These are phyloP conservation scores for Centroberyx gerrardi DNA, from an alignment of 2,797 vertebrate genomes.

Conservation along the genomic window DNA sequence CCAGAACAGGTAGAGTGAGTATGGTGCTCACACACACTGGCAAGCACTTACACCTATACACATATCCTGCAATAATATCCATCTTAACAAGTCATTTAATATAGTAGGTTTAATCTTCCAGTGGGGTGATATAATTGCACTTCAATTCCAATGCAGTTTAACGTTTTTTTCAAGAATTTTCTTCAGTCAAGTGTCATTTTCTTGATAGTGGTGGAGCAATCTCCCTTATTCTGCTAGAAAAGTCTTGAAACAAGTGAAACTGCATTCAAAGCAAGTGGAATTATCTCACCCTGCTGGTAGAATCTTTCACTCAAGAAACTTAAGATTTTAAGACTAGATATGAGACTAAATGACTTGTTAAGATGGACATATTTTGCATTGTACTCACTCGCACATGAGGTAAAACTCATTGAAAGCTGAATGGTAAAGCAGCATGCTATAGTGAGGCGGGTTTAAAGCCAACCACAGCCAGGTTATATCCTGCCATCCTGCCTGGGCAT, in stretches of 20 bases:
- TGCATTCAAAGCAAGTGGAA: not conserved
- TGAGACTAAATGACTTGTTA: constrained; percentile 50
- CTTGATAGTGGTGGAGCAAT: not conserved
- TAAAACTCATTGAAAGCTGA: constrained; percentile 46
- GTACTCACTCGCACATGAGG: constrained; percentile 5
- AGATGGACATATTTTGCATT: constrained; percentile 53
- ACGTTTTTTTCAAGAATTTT: not conserved
- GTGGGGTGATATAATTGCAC: not conserved
- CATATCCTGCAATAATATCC: constrained; percentile 28
- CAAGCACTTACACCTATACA: not conserved
- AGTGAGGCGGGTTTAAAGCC: constrained; percentile 57
- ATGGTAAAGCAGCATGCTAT: constrained; percentile 80
- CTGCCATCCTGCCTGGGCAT: constrained; percentile 27
- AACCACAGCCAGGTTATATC: constrained; percentile 63
- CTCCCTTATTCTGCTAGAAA: not conserved
- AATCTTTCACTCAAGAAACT: not conserved
- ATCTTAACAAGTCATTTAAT: constrained; percentile 56
- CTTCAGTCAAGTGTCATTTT: not conserved
- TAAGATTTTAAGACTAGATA: not conserved
- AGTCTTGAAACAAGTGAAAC: not conserved
- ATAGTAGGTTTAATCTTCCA: not conserved
- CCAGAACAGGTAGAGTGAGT: constrained; percentile 16
- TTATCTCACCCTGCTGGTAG: not conserved
- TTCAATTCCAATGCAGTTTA: not conserved
- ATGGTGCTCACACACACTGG: not conserved